Conservation (phyloP, 2,888 invertebrate genomes). For the Xylota sylvarum region DNA sequence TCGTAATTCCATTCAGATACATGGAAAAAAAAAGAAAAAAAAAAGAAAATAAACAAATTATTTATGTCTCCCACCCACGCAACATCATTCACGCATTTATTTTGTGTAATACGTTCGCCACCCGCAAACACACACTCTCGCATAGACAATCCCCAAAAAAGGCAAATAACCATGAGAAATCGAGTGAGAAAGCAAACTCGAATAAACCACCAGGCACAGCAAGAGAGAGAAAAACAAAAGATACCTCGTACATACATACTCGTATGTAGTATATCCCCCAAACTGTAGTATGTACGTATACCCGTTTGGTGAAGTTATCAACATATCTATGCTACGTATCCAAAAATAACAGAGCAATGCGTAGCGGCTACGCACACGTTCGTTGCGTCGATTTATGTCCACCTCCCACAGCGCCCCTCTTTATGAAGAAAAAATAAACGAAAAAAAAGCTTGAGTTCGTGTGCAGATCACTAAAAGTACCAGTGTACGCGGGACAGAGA, state of each 20-base stretch:
- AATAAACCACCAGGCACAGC: conserved; percentile 17
- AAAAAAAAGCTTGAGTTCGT: conserved; percentile 32
- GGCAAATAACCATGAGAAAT: conserved; percentile 53
- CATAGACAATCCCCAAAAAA: conserved; percentile 18
- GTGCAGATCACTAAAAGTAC: conserved; percentile 28
- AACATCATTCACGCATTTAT: conserved; percentile 47
- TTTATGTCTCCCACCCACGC: conserved; percentile 56
- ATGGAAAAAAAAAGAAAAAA: not conserved
- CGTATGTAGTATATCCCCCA: not conserved
- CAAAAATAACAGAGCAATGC: conserved; percentile 59
- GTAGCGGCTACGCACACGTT: conserved; percentile 39
- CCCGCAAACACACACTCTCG: not conserved
- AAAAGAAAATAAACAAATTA: conserved; percentile 19
- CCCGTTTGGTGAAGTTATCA: conserved; percentile 17
- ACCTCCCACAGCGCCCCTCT: not conserved
- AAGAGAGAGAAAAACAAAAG: conserved; percentile 35
- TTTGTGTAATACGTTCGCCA: conserved; percentile 10
- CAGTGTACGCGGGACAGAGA: conserved; percentile 30
- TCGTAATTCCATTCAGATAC: conserved; percentile 17
- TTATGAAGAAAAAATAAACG: not conserved
- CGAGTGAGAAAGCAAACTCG: conserved; percentile 29
- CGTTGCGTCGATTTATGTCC: conserved; percentile 61
- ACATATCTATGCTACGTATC: conserved; percentile 22
- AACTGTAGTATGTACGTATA: not conserved
- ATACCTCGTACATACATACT: conserved; percentile 12